A percentile compares a stretch with the other conserved stretches of the same genome.
phyloP scores from a whole-genome alignment of 1,140 invertebrate genomes.

The Procambarus clarkii region DNA sequence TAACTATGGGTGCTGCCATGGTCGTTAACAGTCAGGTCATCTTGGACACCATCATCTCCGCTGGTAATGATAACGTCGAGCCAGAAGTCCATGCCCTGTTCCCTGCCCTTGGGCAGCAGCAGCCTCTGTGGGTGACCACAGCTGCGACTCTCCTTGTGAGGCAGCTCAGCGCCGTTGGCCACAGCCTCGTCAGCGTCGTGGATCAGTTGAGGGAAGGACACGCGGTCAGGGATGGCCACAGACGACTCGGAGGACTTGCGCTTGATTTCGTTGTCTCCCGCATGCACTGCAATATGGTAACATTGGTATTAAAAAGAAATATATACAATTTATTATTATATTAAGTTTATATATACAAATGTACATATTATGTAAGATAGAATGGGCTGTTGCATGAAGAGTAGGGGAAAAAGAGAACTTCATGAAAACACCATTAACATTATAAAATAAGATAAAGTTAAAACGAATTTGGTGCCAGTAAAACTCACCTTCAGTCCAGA shows the following conservation, averaged over 20 bases:
- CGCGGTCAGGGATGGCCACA: constrained; percentile 24
- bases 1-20: constrained; percentile 7
- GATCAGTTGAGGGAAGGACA: not conserved
- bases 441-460: not conserved
- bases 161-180: constrained; percentile 1
- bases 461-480: not conserved
- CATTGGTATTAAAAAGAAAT: no score
- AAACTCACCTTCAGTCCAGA: constrained; percentile 73
- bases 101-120: constrained; percentile 11
- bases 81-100: constrained; percentile 3
- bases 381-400: not conserved
- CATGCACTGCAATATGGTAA: not conserved
- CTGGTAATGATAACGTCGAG: not conserved
- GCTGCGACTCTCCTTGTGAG: not conserved
- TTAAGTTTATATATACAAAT: no score
- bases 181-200: constrained; percentile 5
- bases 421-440: not conserved
- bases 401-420: not conserved
- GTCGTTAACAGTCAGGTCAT: not conserved
- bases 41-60: not conserved
- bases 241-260: not conserved
- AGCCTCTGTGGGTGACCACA: constrained; percentile 9
- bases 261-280: not conserved
- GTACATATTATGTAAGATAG: no score
- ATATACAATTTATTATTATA: no score